Evolutionary conservation across 2,113 vertebrate genomes (phyloP).

Genomic region (Rhombomys opimus): DNA sequence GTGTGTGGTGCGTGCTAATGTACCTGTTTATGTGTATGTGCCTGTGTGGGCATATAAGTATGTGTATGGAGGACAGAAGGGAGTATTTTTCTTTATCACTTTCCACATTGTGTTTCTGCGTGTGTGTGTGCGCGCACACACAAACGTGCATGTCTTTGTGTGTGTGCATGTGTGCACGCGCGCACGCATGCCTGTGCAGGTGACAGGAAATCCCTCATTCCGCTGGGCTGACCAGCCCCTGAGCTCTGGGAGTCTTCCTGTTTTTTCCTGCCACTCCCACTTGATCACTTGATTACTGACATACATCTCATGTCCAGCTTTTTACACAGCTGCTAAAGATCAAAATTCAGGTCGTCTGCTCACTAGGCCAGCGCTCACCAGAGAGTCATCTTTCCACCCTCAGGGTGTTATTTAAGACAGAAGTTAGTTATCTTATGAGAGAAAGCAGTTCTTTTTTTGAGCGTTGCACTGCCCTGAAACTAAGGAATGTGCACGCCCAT

Average conservation of each 20-base stretch:
- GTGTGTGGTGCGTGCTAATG: neutral
- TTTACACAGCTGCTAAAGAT: neutral
- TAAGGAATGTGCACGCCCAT: slow-evolving; percentile 35
- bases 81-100: neutral
- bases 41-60: neutral
- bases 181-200: neutral
- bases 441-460: slow-evolving; percentile 59
- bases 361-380: neutral
- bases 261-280: too few relatives aligned
- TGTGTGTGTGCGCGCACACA: too few relatives aligned
- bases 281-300: neutral
- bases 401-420: neutral
- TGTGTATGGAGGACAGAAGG: neutral
- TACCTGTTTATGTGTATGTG: neutral
- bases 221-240: neutral
- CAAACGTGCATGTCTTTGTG: too few relatives aligned
- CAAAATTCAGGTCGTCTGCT: neutral
- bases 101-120: neutral
- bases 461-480: slow-evolving; percentile 62
- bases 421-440: slow-evolving; percentile 22
- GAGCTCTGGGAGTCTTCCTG: neutral
- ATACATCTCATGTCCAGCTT: neutral
- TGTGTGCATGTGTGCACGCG: neutral
- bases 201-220: neutral
- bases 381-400: neutral